Base-by-base conservation (phyloP, 2,113 vertebrate genomes). In the Cryptotis parvus region DNA sequence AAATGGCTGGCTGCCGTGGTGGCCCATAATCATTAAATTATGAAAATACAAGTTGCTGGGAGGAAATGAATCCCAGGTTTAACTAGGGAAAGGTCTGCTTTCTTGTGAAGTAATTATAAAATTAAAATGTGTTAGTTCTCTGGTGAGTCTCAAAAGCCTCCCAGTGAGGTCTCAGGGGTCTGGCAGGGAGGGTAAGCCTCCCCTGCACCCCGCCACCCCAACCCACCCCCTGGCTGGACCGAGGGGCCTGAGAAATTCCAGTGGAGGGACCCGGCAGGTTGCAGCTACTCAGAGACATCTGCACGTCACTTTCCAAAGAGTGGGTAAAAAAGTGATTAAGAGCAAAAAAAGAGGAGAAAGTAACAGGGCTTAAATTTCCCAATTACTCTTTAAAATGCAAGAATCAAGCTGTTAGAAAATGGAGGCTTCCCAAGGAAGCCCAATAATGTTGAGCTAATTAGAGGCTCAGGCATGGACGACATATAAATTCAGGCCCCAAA, bases 61-160 rank as follows among this genome's bases (percentile, higher is more conserved):
- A 97, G 96, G 96, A 97, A 97, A 98, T 98, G 94, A 97, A 96
- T 96, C 95, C 91, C 94, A 97, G 96, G 92, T 93, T 93, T 91
- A 90, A 93, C 95, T 94, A 79, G 95, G 95, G 95, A 96, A 96
- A 95, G 95, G 95, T 94, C 72, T 94, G 95, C 92, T 97, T 97
- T 97, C 96, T 97, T 89, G n/a, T 94, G 96, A 97, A 97, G 97
- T 97, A 97, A 97, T 97, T 97, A 97, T 95, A 95, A 97, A 97
- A 97, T 97, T 97, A 97, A 97, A 97, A 97, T 96, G 95, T 97
- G 96, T 95, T 97, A 94, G 95, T 96, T 97, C 96, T 96, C 96
- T 91, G 87, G 96, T 0, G 89, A 95, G 72, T 82, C 87, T 92
- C 87, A 91, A 96, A 97, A 96, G 94, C 92, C 95, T 0, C 29